Evolutionary conservation across 2,888 invertebrate genomes (phyloP).

Genomic region (Eupithecia pulchellata): DNA sequence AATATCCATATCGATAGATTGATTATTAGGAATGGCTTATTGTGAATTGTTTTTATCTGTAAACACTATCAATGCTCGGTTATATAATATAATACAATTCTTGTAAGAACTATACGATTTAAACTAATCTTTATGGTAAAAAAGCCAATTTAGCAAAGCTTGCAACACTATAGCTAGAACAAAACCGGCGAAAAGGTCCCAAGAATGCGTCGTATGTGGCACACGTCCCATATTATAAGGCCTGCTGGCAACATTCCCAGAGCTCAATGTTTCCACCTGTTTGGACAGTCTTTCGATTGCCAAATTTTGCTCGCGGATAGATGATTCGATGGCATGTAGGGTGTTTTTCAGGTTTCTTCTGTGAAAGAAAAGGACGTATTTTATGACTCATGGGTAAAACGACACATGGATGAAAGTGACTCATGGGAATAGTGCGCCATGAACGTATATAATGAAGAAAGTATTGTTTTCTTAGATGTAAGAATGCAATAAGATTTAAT

Average conservation of each 20-base stretch:
- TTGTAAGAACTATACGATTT: not conserved
- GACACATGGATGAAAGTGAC: not conserved
- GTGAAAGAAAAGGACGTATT: conserved; percentile 33
- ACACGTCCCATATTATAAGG: conserved; percentile 55
- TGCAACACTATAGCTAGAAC: conserved; percentile 73
- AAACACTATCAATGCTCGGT: not conserved
- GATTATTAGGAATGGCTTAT: not conserved
- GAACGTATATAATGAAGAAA: not conserved
- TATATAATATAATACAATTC: not conserved
- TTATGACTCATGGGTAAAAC: not conserved
- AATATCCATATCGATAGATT: not conserved
- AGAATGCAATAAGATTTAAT: too few species aligned
- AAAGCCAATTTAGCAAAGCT: conserved; percentile 72
- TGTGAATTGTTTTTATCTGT: not conserved
- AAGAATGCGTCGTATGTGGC: conserved; percentile 58
- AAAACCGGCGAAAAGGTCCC: conserved; percentile 75
- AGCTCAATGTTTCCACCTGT: conserved; percentile 59
- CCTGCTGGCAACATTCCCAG: conserved; percentile 43
- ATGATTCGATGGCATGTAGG: conserved; percentile 76
- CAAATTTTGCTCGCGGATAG: conserved; percentile 79
- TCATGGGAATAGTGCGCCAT: not conserved
- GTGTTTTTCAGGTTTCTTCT: conserved; percentile 79
- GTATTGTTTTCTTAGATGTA: too few species aligned
- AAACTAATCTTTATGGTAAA: conserved; percentile 67
- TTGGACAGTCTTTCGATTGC: conserved; percentile 73